phyloP scores from a whole-genome alignment of 2,888 invertebrate species.

The Pollenia labialis region DNA sequence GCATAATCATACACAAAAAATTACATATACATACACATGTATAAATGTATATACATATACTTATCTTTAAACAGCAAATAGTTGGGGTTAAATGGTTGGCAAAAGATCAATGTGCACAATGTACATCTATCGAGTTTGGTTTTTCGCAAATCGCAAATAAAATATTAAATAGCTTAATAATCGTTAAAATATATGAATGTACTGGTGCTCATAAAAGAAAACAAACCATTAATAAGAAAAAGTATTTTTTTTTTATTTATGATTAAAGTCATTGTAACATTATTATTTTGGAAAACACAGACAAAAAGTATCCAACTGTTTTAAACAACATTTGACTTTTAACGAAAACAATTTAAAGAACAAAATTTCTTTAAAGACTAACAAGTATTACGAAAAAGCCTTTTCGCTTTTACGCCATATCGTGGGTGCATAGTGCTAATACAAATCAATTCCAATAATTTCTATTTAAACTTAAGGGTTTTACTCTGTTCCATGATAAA shows the following conservation, averaged over 20 bases:
- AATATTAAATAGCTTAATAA: slow-evolving; percentile 53
- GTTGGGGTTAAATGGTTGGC: slow-evolving; percentile 14
- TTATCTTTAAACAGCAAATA: background rate
- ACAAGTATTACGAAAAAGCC: no score
- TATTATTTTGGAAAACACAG: background rate
- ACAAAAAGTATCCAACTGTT: background rate
- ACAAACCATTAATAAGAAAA: background rate
- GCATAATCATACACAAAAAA: background rate
- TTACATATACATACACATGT: background rate
- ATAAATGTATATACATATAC: background rate
- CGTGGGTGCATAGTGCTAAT: no score
- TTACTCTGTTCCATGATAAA: no score
- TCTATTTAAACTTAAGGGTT: no score
- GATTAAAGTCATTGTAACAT: slow-evolving; percentile 3
- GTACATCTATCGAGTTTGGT: slow-evolving; percentile 25
- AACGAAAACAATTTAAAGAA: background rate
- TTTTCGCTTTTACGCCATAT: no score
- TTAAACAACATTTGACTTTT: background rate
- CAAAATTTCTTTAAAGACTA: background rate
- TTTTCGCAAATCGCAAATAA: slow-evolving; percentile 42
- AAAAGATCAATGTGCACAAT: background rate
- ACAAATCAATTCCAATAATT: no score
- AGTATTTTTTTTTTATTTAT: background rate
- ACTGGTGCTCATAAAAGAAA: background rate
- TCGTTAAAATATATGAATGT: slow-evolving; percentile 16